Base-by-base conservation (phyloP, 2,888 invertebrate species). In the Spialia ferax region DNA sequence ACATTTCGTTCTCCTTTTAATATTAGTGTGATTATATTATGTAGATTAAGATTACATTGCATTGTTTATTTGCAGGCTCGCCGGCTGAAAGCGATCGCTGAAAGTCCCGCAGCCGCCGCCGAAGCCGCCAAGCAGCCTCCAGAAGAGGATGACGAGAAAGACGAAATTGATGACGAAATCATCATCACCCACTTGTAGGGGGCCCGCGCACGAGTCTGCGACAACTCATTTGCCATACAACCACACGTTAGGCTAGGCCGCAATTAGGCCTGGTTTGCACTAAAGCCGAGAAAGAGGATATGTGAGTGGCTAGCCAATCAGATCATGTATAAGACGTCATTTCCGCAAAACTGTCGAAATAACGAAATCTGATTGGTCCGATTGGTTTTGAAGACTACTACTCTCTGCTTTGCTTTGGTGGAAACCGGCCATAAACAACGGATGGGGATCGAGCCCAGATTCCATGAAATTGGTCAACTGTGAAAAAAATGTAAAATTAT, bases 121-220 rank as follows among this genome's bases (percentile, higher is more conserved):
- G 96, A 96, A 29, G 96, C 96, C 10, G 95, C 96, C 68, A 95
- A 95, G 69, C 95, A 95, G 72, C 96, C 95, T 48, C 94, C 95
- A 20, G 97, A 97, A 84, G 97, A 97, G 87, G 97, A 97, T 69
- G 97, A 97, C 82, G 97, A 97, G 84, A 96, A 97, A 82, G 97
- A 97, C 88, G 97, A 97, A 87, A 96, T 97, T 78, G 97, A 97
- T 91, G 97, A 97, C 85, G 97, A 97, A 84, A 97, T 97, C 85
- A 96, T 97, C 84, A 96, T 97, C 82, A 97, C 97, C 73, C 97
- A 97, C 88, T 95, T 97, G 83, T 97, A 96, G 84, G 73, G 64
- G 59, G 26, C n/a, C 50, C 26, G 52, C 48, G 23, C 23, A 62
- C 63, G n/a, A 8, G 56, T 22, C 13, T 18, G 20, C 13, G 32